Base-by-base conservation (phyloP, 2,113 vertebrate genomes). In the Trachemys scripta region DNA sequence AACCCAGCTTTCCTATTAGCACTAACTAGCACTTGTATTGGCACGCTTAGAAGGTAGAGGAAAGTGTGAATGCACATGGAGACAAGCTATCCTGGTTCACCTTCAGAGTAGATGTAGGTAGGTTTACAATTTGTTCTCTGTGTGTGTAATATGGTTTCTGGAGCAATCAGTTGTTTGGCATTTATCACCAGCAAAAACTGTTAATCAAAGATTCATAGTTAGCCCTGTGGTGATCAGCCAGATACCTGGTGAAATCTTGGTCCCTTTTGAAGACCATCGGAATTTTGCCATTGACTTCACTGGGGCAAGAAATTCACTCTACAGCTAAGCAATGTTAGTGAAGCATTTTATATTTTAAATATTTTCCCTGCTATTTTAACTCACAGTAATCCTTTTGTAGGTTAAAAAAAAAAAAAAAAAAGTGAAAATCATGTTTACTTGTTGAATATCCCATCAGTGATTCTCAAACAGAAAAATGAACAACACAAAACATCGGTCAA, bases 261-360 rank as follows among this genome's bases (percentile, higher is more conserved):
- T 56, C 42, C 24, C 10, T 3, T 78, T 6, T 0, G 0, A 6
- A 54, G 29, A 20, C 0, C 1, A 9, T 8, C 6, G 47, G 22
- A 25, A 38, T 8, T 96, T 38, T 51, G 49, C 80, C n/a, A 31
- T 27, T 57, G 92, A 59, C n/a, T 75, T 17, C 8, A 75, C 10
- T 51, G 3, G 19, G 14, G 25, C 13, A 2, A 14, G 8, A 5
- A 10, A 3, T 53, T 84, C 24, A 56, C 29, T 85, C 20, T 35
- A 1, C 29, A 29, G 27, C 27, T 29, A 59, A 10, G 29, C 25
- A 12, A 59, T 59, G 27, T 59, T 59, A 59, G 57, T 29, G 57
- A 29, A 31, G 27, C 27, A 59, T 59, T 59, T 59, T 59, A 25
- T 59, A 59, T 59, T 59, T 59, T 31, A 59, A 59, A 59, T 59